Evolutionary conservation across 2,113 vertebrate species (phyloP), one percentile per base, ranked within the genome.

Genomic region (Turdus rufiventris): DNA sequence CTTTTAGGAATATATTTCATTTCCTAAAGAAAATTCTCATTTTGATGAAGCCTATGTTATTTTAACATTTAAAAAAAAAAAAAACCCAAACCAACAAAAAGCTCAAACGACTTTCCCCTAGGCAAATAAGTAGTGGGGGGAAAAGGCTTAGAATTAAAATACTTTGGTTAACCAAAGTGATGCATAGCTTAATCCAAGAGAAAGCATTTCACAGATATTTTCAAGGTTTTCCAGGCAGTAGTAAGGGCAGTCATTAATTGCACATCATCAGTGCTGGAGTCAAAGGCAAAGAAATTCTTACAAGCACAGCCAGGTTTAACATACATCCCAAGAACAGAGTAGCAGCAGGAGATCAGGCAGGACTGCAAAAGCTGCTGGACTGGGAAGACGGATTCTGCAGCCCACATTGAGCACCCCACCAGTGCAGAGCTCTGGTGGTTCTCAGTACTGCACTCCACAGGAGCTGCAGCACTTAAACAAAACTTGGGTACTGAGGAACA

Each of bases 321-420:
- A n/a, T 1, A 3, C 6, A 29, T 6, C 38, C 21, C 25, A 14
- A 23, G 18, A 66, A 18, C 4, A 42, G 67, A 75, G 65, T 28
- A 48, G 33, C 21, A 66, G 42, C 9, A 50, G 18, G 53, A 85
- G 17, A 29, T 54, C 38, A 23, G 29, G 38, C 4, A 8, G 10
- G 26, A 7, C 42, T 33, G 40, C 33, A 65, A 19, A 40, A 73
- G 8, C 34, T 42, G 23, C 25, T 83, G 63, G 53, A 11, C n/a
- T 0, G 10, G 16, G 25, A n/a, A 51, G 33, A n/a, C 17, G 31
- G 42, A 34, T 57, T 68, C 50, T 3, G 2, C 24, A 88, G n/a
- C 56, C 45, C 47, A 11, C 42, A 9, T 8, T 4, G 23, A 81
- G n/a, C n/a, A 38, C 3, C 2, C 8, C 14, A 1, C 3, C 29